Conservation (phyloP, 2,888 invertebrate species). For the Caenorhabditis sp. region DNA sequence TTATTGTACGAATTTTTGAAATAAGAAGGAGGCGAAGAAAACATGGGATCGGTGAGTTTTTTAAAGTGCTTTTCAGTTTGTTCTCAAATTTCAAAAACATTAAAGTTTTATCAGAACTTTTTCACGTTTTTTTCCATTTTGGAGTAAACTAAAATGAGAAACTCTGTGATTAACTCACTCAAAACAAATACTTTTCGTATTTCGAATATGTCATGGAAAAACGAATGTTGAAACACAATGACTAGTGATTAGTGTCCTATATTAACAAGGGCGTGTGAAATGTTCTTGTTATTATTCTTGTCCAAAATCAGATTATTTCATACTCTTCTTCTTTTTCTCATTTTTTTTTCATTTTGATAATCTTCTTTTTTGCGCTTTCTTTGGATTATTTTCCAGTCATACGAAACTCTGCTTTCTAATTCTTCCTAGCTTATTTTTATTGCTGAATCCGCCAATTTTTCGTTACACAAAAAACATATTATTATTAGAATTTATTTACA, state of each 20-base stretch:
- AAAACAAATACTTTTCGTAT: no score
- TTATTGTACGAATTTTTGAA: no score
- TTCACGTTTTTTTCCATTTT: no score
- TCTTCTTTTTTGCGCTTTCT: conserved; percentile 1
- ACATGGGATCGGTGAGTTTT: no score
- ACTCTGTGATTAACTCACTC: no score
- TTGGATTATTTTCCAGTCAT: conserved; percentile 1
- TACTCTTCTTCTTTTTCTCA: background rate
- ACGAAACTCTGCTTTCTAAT: conserved; percentile 1
- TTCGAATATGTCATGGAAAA: no score
- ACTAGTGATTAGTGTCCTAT: background rate
- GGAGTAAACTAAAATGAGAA: no score
- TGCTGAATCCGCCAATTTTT: background rate
- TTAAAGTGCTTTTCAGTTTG: no score
- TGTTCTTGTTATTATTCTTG: background rate
- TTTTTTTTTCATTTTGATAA: background rate
- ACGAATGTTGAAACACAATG: background rate
- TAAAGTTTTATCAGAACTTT: no score
- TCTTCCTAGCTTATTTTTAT: background rate
- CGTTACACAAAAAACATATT: background rate
- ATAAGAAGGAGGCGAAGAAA: no score
- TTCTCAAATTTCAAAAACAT: no score
- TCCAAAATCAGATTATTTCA: background rate
- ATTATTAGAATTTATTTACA: background rate
- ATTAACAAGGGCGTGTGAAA: background rate